phyloP scores from a whole-genome alignment of 2,113 vertebrate species.

The Podiceps cristatus region DNA sequence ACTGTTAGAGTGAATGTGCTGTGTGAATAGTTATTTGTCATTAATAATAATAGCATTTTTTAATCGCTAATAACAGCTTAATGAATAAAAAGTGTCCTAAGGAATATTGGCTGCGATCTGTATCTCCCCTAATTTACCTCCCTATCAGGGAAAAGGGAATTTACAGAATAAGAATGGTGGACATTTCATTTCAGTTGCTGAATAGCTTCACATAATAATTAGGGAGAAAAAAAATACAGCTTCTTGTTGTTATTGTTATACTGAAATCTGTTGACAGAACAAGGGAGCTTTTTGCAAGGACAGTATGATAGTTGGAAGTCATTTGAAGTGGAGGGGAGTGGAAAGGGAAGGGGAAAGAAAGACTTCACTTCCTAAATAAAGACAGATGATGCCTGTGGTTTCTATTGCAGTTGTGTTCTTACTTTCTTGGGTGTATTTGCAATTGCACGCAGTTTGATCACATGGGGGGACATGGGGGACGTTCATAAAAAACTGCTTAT shows the following conservation, averaged over 20 bases:
- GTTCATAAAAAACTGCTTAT: background rate
- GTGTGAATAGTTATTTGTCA: background rate
- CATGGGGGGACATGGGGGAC: too few species aligned
- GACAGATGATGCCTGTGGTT: conserved; percentile 2
- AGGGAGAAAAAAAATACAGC: background rate
- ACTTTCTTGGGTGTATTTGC: background rate
- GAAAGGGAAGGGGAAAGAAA: conserved; percentile 17
- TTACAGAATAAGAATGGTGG: background rate
- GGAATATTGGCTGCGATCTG: background rate
- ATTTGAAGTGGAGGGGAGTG: background rate
- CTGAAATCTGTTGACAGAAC: background rate
- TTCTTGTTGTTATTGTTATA: background rate
- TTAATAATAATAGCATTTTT: background rate
- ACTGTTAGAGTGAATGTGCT: background rate
- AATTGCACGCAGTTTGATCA: background rate
- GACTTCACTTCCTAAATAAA: conserved; percentile 17
- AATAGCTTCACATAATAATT: background rate
- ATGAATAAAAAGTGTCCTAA: conserved; percentile 1
- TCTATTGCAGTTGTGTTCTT: conserved; percentile 16
- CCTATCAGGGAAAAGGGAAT: background rate
- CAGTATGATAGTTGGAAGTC: background rate
- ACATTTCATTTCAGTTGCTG: background rate
- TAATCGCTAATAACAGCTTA: background rate
- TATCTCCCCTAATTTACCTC: background rate
- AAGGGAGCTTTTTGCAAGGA: background rate